Conservation (phyloP, 2,888 invertebrate species). For the Sipha maydis region DNA sequence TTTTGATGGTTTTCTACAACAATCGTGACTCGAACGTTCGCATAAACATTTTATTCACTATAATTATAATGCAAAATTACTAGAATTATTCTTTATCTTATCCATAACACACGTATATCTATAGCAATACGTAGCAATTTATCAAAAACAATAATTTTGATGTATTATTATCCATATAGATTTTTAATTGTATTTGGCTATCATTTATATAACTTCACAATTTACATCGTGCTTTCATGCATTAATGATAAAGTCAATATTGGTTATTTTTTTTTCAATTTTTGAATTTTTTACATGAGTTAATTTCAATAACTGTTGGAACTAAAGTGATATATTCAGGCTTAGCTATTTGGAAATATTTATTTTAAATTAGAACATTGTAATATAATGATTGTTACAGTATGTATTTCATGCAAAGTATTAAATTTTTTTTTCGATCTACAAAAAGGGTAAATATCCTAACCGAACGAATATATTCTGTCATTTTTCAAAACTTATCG, state of each 20-base stretch:
- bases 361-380: conserved; percentile 31
- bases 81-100: too few species aligned
- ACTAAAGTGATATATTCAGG: too few species aligned
- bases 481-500: conserved; percentile 29
- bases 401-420: neutral
- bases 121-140: too few species aligned
- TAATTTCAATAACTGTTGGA: neutral
- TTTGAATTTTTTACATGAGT: neutral
- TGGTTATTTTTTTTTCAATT: neutral
- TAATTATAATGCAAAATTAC: neutral
- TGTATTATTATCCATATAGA: too few species aligned
- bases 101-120: too few species aligned
- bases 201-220: too few species aligned
- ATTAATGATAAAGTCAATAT: too few species aligned
- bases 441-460: neutral
- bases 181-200: too few species aligned
- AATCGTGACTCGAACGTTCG: neutral
- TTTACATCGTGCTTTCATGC: too few species aligned
- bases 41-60: neutral
- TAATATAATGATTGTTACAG: neutral
- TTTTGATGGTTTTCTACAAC: neutral
- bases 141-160: too few species aligned
- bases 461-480: conserved; percentile 5
- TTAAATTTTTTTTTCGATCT: neutral
- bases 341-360: neutral